Percentiles rank a stretch among this genome's conserved stretches.
phyloP scores from a whole-genome alignment of 1,140 invertebrate genomes.

The Coptotermes formosanus region DNA sequence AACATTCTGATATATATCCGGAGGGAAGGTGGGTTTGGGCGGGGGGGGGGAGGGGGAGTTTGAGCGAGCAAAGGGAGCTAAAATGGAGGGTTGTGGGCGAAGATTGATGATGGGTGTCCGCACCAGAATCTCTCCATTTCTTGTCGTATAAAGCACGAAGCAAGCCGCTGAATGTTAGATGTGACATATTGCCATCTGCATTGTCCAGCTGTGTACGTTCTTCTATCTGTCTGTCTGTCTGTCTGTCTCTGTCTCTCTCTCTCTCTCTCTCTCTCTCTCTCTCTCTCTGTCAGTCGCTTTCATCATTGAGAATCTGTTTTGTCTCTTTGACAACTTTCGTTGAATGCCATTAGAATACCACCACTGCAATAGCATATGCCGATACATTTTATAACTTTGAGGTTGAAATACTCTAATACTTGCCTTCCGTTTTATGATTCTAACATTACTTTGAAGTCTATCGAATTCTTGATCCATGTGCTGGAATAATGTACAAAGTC shows the following conservation, averaged over 20 bases:
- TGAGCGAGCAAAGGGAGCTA: not conserved
- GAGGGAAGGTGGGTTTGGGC: not conserved
- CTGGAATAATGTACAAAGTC: too few relatives aligned
- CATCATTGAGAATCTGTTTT: too few relatives aligned
- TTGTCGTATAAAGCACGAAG: not conserved
- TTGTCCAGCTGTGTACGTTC: not conserved
- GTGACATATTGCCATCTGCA: conserved; percentile 1
- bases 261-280: not conserved
- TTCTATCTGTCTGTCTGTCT: not conserved
- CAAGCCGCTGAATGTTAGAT: conserved; percentile 13
- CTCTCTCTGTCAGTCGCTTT: too few relatives aligned
- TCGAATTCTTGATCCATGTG: too few relatives aligned
- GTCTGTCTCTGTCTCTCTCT: not conserved
- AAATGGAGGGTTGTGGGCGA: not conserved
- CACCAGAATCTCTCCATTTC: not conserved
- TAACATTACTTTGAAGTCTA: too few relatives aligned
- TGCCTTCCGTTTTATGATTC: too few relatives aligned
- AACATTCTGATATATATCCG: not conserved
- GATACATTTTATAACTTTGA: too few relatives aligned
- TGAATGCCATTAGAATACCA: too few relatives aligned
- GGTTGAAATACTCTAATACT: too few relatives aligned
- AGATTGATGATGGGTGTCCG: conserved; percentile 7
- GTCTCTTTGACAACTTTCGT: too few relatives aligned
- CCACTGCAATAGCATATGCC: too few relatives aligned
- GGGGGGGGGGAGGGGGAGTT: not conserved